Evolutionary conservation across 2,797 vertebrate species (phyloP).

Genomic region (Squalus acanthias): DNA sequence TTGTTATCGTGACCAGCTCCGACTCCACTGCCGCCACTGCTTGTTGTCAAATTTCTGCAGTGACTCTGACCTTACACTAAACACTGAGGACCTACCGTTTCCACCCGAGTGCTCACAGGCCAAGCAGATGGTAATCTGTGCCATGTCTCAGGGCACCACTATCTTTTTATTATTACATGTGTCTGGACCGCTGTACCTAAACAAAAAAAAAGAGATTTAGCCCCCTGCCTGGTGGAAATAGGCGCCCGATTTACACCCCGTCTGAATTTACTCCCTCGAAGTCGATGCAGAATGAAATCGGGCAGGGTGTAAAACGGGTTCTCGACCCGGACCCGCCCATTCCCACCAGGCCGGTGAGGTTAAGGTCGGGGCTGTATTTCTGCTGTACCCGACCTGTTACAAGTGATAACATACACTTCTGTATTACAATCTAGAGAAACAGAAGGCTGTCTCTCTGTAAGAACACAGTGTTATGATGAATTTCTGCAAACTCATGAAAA

Average conservation of each 20-base stretch:
- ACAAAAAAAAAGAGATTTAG: not conserved
- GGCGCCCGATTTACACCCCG: not conserved
- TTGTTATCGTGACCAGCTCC: not conserved
- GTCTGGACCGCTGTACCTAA: not conserved
- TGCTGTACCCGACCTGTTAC: not conserved
- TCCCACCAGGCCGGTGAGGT: not conserved
- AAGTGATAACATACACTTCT: not conserved
- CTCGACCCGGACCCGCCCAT: not conserved
- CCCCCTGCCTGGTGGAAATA: not conserved
- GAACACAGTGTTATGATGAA: not conserved
- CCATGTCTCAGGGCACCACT: not conserved
- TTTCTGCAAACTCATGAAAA: not conserved
- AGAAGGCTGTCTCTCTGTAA: not conserved
- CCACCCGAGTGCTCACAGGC: not conserved
- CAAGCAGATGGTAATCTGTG: not conserved
- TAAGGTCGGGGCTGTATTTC: not conserved
- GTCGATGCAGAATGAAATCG: not conserved
- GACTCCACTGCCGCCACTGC: not conserved
- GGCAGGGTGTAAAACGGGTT: not conserved
- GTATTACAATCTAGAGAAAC: not conserved
- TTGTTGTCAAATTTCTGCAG: not conserved
- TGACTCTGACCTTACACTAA: not conserved
- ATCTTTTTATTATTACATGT: not conserved
- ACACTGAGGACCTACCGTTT: too few species aligned
- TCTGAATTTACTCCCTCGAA: not conserved